Percentiles rank a stretch among this genome's conserved stretches.
Conservation (phyloP, 2,888 invertebrate genomes). For the Patella ulyssiponensis region DNA sequence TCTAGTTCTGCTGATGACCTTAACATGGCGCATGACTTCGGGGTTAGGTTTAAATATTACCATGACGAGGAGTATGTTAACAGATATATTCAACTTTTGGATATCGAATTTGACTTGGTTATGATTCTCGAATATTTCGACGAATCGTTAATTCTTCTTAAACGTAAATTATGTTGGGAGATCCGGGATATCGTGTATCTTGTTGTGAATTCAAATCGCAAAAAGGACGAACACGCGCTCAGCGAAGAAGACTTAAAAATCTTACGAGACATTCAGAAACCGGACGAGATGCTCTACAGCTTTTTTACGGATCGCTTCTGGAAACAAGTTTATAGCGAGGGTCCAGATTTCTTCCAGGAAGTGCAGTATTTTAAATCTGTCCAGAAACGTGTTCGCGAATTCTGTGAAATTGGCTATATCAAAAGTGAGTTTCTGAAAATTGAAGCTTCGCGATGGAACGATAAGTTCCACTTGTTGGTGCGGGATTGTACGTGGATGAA, state of each 20-base stretch:
- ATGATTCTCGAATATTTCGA: conserved; percentile 66
- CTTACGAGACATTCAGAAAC: conserved; percentile 48
- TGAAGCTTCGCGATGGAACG: too few species aligned
- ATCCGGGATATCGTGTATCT: conserved; percentile 61
- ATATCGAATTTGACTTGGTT: conserved; percentile 57
- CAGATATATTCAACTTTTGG: conserved; percentile 46
- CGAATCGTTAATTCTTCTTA: conserved; percentile 65
- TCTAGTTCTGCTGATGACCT: neutral
- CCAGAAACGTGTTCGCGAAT: conserved; percentile 29
- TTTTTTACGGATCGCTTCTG: conserved; percentile 52
- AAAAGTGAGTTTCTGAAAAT: too few species aligned
- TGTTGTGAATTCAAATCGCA: conserved; percentile 42
- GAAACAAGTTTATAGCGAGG: conserved; percentile 35
- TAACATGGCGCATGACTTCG: conserved; percentile 15
- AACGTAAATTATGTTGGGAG: conserved; percentile 61
- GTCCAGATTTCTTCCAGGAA: conserved; percentile 39
- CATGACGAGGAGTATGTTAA: conserved; percentile 27
- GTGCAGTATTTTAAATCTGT: conserved; percentile 36
- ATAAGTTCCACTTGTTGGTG: too few species aligned
- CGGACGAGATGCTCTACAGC: conserved; percentile 59
- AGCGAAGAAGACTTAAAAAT: conserved; percentile 35
- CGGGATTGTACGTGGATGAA: too few species aligned
- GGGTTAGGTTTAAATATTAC: neutral
- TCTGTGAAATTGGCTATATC: conserved; percentile 27
- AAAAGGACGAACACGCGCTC: conserved; percentile 32